Evolutionary conservation across 2,797 vertebrate genomes (phyloP).

Genomic region (Ceyx erithaca): DNA sequence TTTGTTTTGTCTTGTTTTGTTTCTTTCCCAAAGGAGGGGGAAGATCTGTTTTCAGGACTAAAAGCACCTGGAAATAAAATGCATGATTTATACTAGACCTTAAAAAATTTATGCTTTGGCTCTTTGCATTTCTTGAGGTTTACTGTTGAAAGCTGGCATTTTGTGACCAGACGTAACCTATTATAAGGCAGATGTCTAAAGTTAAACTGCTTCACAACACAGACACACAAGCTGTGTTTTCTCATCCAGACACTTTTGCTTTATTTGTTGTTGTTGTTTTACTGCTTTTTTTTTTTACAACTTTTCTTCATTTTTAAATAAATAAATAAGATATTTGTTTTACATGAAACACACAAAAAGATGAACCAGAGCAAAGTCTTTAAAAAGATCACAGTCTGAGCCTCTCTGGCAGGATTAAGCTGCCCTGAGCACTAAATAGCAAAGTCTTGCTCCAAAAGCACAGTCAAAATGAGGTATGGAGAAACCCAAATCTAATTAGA

Average conservation of each 20-base stretch:
- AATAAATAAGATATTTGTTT: not conserved
- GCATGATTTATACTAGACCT: conserved; percentile 26
- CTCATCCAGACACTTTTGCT: not conserved
- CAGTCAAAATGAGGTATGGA: fast-evolving
- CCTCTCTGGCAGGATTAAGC: not conserved
- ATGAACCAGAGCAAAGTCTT: not conserved
- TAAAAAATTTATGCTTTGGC: conserved; percentile 11
- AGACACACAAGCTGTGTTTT: not conserved
- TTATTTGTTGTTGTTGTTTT: not conserved
- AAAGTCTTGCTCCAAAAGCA: not conserved
- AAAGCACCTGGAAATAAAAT: conserved; percentile 60
- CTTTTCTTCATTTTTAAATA: not conserved
- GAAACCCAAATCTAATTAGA: conserved; percentile 6
- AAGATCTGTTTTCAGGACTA: conserved; percentile 43
- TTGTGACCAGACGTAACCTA: not conserved
- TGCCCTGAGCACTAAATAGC: not conserved
- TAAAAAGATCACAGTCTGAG: not conserved
- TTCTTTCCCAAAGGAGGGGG: conserved; percentile 28
- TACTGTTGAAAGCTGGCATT: conserved; percentile 27
- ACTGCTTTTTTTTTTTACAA: not conserved
- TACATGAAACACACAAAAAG: not conserved
- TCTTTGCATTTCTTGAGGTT: conserved; percentile 29
- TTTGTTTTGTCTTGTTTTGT: conserved; percentile 50
- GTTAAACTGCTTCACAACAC: not conserved
- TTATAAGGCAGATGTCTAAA: conserved; percentile 34